Base-by-base conservation (phyloP, 2,113 vertebrate genomes). In the Nanorana parkeri region DNA sequence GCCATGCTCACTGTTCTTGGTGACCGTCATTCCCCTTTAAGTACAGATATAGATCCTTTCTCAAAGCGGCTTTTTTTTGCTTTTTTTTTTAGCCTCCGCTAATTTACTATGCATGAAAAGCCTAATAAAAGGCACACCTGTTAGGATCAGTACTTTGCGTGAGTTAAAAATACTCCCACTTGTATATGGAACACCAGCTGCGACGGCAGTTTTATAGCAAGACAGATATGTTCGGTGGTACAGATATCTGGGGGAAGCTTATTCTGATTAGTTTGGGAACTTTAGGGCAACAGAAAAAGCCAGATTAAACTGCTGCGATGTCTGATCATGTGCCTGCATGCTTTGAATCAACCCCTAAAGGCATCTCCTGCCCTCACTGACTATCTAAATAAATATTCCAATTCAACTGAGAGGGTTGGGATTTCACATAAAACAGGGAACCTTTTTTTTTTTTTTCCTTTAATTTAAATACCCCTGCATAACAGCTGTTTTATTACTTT, bases 71-170 rank as follows among this genome's bases (percentile, higher is more conserved):
- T 61, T 20, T 21, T 19, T 56, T 85, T 77, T 74, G n/a, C 23
- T 20, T 21, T 19, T 56, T 85, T 77, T 74, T 20, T 75, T 68
- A 54, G 47, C 78, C 32, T 80, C 68, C 52, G 36, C 54, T 71
- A 64, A 86, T 54, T 81, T 68, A 86, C 73, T 83, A 83, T 81
- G 80, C 84, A 60, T 32, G 85, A 81, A 82, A 78, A 26, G 84
- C 85, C 86, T 72, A 85, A 89, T 89, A 91, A 92, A 90, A 85
- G 56, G 83, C 83, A 78, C 89, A 90, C 85, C 89, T 91, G 89
- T 88, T 86, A 83, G 71, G 84, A 73, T 86, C 84, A 64, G 72
- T 85, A 78, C 85, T 88, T 86, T 68, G 52, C 5, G 26, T 41
- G 51, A 71, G 83, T 82, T 84, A 84, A 87, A 87, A 90, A 87